Percentiles rank a stretch among this genome's conserved stretches.
Evolutionary conservation across 2,113 vertebrate genomes (phyloP).

Genomic region (Ellobius talpinus): DNA sequence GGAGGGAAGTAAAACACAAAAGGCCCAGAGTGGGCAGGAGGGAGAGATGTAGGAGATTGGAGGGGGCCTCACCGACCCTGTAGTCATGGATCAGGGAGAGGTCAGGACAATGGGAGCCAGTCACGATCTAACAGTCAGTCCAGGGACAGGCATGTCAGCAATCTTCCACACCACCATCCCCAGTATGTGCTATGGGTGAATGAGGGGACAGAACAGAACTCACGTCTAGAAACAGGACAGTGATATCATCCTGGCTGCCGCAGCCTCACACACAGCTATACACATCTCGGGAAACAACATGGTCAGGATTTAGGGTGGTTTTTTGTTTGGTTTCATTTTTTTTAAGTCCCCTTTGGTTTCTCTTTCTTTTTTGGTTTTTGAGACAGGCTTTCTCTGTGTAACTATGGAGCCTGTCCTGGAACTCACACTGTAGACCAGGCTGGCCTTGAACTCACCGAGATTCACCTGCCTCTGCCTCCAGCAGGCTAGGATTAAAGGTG

Average conservation of each 20-base stretch:
- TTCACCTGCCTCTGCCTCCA: not conserved
- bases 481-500: not conserved
- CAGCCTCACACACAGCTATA: not conserved
- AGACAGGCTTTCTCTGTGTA: not conserved
- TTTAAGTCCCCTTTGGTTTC: not conserved
- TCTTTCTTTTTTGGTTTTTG: not conserved
- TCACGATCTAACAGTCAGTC: not conserved
- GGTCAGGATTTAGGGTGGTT: not conserved
- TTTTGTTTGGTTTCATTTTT: not conserved
- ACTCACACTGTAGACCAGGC: not conserved
- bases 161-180: not conserved
- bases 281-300: not conserved
- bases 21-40: not conserved
- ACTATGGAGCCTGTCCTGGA: not conserved
- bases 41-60: not conserved
- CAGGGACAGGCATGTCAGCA: not conserved
- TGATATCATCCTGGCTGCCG: not conserved
- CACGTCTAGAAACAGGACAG: not conserved
- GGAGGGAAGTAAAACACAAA: not conserved
- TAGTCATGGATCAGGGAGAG: not conserved
- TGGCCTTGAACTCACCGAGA: not conserved
- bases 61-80: not conserved
- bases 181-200: not conserved
- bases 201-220: not conserved
- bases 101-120: not conserved